phyloP scores from a whole-genome alignment of 1,140 invertebrate species.

The Leptinotarsa texana region DNA sequence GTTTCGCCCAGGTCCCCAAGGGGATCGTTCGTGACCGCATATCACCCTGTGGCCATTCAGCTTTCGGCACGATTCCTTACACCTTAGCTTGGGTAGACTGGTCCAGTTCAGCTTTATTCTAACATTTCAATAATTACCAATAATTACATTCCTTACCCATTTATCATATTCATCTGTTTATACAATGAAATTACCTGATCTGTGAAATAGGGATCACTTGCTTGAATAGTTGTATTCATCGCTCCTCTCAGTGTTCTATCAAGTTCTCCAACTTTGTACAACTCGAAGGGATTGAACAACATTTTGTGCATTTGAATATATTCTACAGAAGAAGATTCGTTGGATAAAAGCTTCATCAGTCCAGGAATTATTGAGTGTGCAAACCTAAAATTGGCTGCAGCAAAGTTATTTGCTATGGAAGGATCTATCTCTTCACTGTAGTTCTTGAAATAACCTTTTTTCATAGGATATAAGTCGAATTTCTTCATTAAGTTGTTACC shows the following conservation, averaged over 20 bases:
- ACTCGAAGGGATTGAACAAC: conserved; percentile 79
- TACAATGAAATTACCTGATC: conserved; percentile 61
- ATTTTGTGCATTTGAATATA: conserved; percentile 77
- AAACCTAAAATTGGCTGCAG: conserved; percentile 87
- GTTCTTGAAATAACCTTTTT: conserved; percentile 64
- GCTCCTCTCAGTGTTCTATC: conserved; percentile 67
- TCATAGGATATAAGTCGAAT: conserved; percentile 64
- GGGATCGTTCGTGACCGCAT: no score
- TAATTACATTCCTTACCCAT: neutral
- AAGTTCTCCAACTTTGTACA: conserved; percentile 67
- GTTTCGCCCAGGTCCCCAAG: no score
- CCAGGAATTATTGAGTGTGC: conserved; percentile 83
- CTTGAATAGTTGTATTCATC: conserved; percentile 68
- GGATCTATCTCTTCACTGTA: conserved; percentile 79
- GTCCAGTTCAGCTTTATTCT: no score
- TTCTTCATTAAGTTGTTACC: conserved; percentile 62
- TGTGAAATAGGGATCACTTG: conserved; percentile 70
- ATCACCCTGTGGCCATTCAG: no score
- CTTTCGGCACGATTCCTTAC: no score
- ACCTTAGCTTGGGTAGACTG: no score
- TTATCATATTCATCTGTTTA: conserved; percentile 30
- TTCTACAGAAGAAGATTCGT: conserved; percentile 63
- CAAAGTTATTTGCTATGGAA: conserved; percentile 87
- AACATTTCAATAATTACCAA: no score
- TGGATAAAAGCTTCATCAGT: conserved; percentile 69